Evolutionary conservation across 2,113 vertebrate genomes (phyloP).

Genomic region (Vimba vimba): DNA sequence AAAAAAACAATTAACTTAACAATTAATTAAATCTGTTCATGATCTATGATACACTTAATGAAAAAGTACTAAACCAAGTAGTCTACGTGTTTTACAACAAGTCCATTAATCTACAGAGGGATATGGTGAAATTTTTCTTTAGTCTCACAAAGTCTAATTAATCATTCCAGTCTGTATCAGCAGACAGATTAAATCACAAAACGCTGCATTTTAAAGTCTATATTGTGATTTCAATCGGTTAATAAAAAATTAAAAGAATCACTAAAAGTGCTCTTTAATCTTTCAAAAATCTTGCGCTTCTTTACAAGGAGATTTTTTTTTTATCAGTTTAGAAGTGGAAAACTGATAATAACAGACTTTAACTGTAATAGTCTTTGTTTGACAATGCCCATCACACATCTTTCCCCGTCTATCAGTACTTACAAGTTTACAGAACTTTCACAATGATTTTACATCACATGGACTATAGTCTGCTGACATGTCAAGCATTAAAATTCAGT

Average conservation of each 20-base stretch:
- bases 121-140: conserved; percentile 20
- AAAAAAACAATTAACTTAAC: no score
- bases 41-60: conserved; percentile 1
- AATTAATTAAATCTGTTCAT: conserved; percentile 13
- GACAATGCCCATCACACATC: background rate
- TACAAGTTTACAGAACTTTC: background rate
- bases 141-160: conserved; percentile 48
- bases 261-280: background rate
- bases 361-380: background rate
- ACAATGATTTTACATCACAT: background rate
- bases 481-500: background rate
- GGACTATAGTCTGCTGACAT: background rate
- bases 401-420: background rate
- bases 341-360: background rate
- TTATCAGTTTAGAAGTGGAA: background rate
- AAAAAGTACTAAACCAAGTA: conserved; percentile 1
- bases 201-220: conserved; percentile 28
- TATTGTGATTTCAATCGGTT: conserved; percentile 26
- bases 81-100: conserved; percentile 24
- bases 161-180: conserved; percentile 49
- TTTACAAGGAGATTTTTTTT: background rate
- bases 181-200: conserved; percentile 53
- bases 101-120: conserved; percentile 31
- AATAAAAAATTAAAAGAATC: conserved; percentile 6
- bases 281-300: background rate